Percentiles rank a stretch among this genome's conserved stretches.
These are phyloP conservation scores for Stylophora pistillata DNA, from an alignment of 64 coral and sea anemone species.

Conservation along the genomic window DNA sequence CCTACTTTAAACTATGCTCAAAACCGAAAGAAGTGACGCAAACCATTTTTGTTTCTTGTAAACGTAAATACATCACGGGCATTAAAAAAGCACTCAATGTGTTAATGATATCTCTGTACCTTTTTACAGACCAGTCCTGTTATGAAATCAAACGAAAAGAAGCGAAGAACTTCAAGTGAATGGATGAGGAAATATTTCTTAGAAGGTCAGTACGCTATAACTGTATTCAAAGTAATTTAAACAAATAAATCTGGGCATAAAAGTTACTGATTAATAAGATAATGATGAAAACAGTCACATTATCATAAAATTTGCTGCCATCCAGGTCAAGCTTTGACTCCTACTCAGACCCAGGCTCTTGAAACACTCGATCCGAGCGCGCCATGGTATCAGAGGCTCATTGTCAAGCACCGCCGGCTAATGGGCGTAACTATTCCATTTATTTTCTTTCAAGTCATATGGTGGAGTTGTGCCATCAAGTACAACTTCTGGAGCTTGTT, in stretches of 20 bases:
- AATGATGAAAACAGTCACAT: background rate
- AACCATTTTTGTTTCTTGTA: no score
- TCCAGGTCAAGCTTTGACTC: constrained; percentile 56
- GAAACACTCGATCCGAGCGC: constrained; percentile 41
- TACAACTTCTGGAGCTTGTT: constrained; percentile 74
- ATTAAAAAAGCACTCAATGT: background rate
- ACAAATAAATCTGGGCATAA: background rate
- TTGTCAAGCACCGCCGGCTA: constrained; percentile 73
- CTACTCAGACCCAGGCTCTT: constrained; percentile 64
- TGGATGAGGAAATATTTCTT: constrained; percentile 35
- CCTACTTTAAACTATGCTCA: no score
- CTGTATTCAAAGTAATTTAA: background rate
- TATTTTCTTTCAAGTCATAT: constrained; percentile 67
- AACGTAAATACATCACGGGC: background rate
- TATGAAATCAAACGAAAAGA: background rate
- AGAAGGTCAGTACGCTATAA: background rate
- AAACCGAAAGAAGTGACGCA: no score
- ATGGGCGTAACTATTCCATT: constrained; percentile 74
- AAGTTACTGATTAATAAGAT: background rate
- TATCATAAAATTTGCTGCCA: background rate
- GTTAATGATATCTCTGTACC: background rate
- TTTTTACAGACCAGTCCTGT: background rate
- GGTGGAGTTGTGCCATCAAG: constrained; percentile 78
- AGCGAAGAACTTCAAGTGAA: background rate
- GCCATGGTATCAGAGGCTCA: constrained; percentile 57